Evolutionary conservation across 1,140 invertebrate species (phyloP).

Genomic region (Drosophila ohnishii): DNA sequence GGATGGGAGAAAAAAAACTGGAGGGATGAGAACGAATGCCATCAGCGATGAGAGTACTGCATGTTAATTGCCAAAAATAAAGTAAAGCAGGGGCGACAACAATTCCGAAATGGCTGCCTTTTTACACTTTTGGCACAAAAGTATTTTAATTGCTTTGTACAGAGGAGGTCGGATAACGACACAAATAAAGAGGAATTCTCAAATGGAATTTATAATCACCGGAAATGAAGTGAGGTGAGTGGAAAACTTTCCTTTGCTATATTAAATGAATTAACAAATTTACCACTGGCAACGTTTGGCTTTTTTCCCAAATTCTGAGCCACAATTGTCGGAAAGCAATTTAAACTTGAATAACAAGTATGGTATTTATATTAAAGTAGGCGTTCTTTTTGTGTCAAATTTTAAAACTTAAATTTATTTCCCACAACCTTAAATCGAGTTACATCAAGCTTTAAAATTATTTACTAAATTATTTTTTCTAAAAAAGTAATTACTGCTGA

Average conservation of each 20-base stretch:
- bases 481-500: background rate
- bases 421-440: background rate
- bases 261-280: conserved; percentile 33
- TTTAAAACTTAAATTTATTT: background rate
- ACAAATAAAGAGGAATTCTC: conserved; percentile 36
- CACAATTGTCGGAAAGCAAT: background rate
- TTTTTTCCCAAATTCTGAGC: background rate
- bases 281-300: background rate
- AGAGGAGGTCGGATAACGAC: background rate
- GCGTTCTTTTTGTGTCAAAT: background rate
- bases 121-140: conserved; percentile 31
- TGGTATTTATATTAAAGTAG: background rate
- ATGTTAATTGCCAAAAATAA: conserved; percentile 54
- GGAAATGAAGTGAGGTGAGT: conserved; percentile 1
- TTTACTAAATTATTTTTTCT: too few relatives aligned
- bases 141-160: conserved; percentile 15
- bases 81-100: conserved; percentile 43
- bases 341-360: background rate
- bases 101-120: conserved; percentile 31
- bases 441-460: too few relatives aligned
- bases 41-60: conserved; percentile 36
- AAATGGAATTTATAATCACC: conserved; percentile 35
- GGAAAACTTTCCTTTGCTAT: background rate
- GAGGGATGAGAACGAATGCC: conserved; percentile 13
- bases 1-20: background rate